These are phyloP conservation scores for Dicycla oo DNA, from an alignment of 2,888 invertebrate genomes.

Conservation along the genomic window DNA sequence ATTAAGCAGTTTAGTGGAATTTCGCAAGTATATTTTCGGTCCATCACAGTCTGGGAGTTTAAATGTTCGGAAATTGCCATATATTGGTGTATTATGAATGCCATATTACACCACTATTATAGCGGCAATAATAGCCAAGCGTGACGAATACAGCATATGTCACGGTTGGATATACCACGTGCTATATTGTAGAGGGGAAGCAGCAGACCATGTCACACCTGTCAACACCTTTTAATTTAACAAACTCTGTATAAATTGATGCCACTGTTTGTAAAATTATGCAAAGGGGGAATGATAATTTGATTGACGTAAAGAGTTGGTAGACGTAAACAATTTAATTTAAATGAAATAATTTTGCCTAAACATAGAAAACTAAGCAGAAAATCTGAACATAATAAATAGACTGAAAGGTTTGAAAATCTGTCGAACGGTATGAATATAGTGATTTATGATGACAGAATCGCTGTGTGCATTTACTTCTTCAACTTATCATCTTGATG, in stretches of 20 bases:
- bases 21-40: not conserved
- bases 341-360: not conserved
- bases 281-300: constrained; percentile 1
- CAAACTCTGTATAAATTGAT: constrained; percentile 21
- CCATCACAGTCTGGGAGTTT: too few relatives aligned
- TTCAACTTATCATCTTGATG: not conserved
- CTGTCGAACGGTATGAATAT: not conserved
- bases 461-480: not conserved
- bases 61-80: not conserved
- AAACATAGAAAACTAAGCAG: not conserved
- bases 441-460: not conserved
- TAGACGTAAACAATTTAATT: not conserved
- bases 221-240: constrained; percentile 35
- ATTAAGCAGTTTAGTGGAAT: not conserved
- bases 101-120: too few relatives aligned
- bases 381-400: not conserved
- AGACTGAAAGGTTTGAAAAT: not conserved
- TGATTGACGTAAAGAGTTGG: not conserved
- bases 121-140: not conserved
- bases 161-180: constrained; percentile 73
- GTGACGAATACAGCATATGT: constrained; percentile 58
- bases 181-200: constrained; percentile 62
- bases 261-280: constrained; percentile 12
- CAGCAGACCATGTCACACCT: constrained; percentile 63
- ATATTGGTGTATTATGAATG: too few relatives aligned